These are phyloP conservation scores for Cerceris ruficornis DNA, from an alignment of 2,888 invertebrate genomes.

Conservation along the genomic window DNA sequence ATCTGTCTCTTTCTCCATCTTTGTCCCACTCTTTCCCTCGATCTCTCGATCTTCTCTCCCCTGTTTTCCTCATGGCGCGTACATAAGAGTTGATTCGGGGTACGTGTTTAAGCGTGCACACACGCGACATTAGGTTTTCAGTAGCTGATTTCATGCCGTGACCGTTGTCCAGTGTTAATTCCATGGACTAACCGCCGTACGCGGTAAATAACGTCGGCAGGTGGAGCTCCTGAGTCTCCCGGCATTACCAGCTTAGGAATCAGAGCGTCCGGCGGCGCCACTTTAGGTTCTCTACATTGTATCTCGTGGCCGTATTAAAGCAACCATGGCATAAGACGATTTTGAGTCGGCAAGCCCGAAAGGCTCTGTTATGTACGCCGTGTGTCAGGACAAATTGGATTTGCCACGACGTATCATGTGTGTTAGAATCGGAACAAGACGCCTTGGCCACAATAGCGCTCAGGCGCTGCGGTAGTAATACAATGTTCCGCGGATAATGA, in stretches of 20 bases:
- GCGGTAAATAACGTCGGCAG: conserved; percentile 68
- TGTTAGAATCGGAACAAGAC: neutral
- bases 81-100: neutral
- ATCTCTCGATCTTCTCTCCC: conserved; percentile 17
- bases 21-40: conserved; percentile 1
- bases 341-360: neutral
- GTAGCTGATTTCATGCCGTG: conserved; percentile 39
- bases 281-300: conserved; percentile 53
- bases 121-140: conserved; percentile 36
- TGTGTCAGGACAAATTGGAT: conserved; percentile 16
- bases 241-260: conserved; percentile 63
- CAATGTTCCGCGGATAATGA: too few relatives aligned
- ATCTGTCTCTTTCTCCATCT: conserved; percentile 30
- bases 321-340: conserved; percentile 11
- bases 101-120: conserved; percentile 10
- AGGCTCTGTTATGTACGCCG: conserved; percentile 1
- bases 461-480: too few relatives aligned
- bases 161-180: conserved; percentile 36
- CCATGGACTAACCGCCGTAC: conserved; percentile 13
- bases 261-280: conserved; percentile 69
- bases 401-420: neutral
- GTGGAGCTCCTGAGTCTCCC: conserved; percentile 63
- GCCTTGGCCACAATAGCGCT: neutral
- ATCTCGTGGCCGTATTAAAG: conserved; percentile 27
- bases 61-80: neutral